These are phyloP conservation scores for Halictus rubicundus DNA, from an alignment of 1,140 invertebrate species.

Conservation along the genomic window DNA sequence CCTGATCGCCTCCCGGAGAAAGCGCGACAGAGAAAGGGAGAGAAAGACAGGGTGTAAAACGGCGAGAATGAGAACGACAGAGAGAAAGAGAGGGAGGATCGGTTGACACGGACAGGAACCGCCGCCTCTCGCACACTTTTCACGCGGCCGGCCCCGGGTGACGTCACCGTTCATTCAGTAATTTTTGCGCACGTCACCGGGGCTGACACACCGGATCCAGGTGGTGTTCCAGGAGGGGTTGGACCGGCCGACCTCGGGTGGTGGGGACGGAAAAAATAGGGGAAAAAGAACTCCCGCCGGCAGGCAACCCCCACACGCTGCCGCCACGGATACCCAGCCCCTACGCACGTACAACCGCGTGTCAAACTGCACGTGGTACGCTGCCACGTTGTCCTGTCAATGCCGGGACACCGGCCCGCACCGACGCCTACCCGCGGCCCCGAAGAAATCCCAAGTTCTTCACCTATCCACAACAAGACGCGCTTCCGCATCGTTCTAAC, in stretches of 20 bases:
- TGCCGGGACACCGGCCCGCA: slow-evolving; percentile 2
- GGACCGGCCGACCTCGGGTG: slow-evolving; percentile 46
- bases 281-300: slow-evolving; percentile 76
- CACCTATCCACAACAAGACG: too few species aligned
- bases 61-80: neutral
- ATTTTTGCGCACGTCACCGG: slow-evolving; percentile 80
- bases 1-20: neutral
- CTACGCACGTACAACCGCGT: slow-evolving; percentile 78
- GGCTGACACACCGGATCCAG: slow-evolving; percentile 76
- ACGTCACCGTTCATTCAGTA: slow-evolving; percentile 81
- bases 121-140: slow-evolving; percentile 65
- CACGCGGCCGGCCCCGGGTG: slow-evolving; percentile 68
- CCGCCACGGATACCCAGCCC: slow-evolving; percentile 59
- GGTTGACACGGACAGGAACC: slow-evolving; percentile 61
- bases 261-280: slow-evolving; percentile 80
- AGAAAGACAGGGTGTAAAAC: neutral
- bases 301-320: slow-evolving; percentile 65
- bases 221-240: slow-evolving; percentile 61
- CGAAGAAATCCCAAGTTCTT: neutral
- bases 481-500: too few species aligned
- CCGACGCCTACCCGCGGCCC: too few species aligned
- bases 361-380: slow-evolving; percentile 78
- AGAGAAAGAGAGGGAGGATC: slow-evolving; percentile 30
- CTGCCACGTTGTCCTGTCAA: slow-evolving; percentile 63
- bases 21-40: neutral